Evolutionary conservation across 2,888 invertebrate species (phyloP).

Genomic region (Encarsia formosa): DNA sequence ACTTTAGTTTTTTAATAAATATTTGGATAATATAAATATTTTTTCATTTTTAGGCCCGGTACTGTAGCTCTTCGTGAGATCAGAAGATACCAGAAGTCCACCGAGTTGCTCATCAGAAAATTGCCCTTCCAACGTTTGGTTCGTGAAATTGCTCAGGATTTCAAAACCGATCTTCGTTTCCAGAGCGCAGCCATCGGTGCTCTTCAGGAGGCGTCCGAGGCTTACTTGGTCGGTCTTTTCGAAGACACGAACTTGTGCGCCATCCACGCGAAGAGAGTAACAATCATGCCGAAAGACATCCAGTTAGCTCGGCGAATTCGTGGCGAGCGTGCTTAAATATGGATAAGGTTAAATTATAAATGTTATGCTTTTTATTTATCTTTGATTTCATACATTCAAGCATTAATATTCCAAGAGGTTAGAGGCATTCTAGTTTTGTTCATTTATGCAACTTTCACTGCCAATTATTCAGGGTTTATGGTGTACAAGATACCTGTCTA

Average conservation of each 20-base stretch:
- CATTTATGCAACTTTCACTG: constrained; percentile 39
- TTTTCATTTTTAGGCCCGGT: constrained; percentile 65
- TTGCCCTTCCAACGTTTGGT: constrained; percentile 93
- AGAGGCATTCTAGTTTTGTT: constrained; percentile 33
- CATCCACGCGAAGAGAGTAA: constrained; percentile 89
- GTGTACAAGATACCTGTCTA: too few species aligned
- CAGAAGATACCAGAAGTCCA: constrained; percentile 93
- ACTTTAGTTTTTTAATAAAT: too few species aligned
- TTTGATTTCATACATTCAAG: constrained; percentile 34
- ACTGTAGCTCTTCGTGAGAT: constrained; percentile 96
- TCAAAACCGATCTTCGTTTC: constrained; percentile 94
- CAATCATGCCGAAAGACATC: constrained; percentile 98
- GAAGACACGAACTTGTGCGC: constrained; percentile 98
- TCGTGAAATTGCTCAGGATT: constrained; percentile 95
- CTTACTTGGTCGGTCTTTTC: constrained; percentile 82
- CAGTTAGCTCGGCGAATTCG: constrained; percentile 94
- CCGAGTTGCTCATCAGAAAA: constrained; percentile 91
- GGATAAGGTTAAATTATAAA: constrained; percentile 8
- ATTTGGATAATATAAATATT: neutral
- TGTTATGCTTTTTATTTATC: constrained; percentile 29
- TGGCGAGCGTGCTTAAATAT: constrained; percentile 83
- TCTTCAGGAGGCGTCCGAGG: constrained; percentile 86
- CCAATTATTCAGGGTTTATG: constrained; percentile 34
- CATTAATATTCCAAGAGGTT: constrained; percentile 26
- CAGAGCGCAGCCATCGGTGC: constrained; percentile 94